Conservation (phyloP, 2,113 vertebrate genomes). For the Chelonoidis abingdonii region DNA sequence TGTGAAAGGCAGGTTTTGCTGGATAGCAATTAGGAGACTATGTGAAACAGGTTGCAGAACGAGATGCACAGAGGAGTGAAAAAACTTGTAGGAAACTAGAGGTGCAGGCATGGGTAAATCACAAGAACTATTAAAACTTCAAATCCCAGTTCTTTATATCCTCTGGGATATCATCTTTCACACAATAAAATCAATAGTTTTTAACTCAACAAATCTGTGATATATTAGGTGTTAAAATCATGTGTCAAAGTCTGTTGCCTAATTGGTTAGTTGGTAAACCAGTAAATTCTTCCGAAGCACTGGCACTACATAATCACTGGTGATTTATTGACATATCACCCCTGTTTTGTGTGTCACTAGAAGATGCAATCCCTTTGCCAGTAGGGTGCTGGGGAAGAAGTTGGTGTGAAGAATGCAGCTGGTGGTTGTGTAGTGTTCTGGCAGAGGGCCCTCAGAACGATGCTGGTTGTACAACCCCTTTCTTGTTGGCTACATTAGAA, state of each 20-base stretch:
- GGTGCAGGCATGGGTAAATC: neutral
- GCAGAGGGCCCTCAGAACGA: neutral
- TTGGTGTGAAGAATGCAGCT: neutral
- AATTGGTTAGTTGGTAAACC: neutral
- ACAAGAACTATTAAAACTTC: neutral
- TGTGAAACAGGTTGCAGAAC: neutral
- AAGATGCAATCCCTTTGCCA: neutral
- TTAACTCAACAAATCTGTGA: neutral
- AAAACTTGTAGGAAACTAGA: neutral
- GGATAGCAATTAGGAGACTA: neutral
- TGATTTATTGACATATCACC: neutral
- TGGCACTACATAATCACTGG: neutral
- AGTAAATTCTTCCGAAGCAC: rapidly evolving
- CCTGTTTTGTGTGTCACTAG: neutral
- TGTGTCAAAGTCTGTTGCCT: neutral
- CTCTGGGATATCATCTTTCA: neutral
- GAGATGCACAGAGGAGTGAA: neutral
- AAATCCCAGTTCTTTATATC: neutral
- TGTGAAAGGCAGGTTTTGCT: neutral
- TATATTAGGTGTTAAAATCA: rapidly evolving
- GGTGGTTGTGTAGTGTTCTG: neutral
- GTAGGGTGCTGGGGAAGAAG: neutral
- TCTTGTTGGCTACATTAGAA: neutral
- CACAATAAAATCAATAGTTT: neutral
- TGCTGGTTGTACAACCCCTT: neutral